Evolutionary conservation across 2,113 vertebrate species (phyloP).

Genomic region (Toxotes chatareus): DNA sequence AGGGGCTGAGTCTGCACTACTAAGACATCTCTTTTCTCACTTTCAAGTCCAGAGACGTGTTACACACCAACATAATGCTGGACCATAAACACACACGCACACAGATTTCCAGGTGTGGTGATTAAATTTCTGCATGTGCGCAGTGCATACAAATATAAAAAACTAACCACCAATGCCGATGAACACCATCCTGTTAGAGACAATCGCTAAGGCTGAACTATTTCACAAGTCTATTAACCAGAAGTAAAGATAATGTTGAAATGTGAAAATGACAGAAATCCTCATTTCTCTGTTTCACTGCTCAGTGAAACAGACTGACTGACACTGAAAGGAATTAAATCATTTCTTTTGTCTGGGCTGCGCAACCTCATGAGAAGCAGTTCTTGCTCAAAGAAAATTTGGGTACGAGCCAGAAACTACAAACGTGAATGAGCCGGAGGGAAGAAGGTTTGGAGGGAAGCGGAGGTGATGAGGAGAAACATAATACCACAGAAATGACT

Average conservation of each 20-base stretch:
- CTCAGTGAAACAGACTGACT: constrained; percentile 10
- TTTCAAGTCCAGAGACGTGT: constrained; percentile 4
- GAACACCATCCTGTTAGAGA: neutral
- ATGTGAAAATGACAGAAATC: constrained; percentile 10
- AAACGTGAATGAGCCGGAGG: constrained; percentile 29
- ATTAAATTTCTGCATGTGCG: neutral
- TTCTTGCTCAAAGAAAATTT: constrained; percentile 23
- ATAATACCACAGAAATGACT: constrained; percentile 2
- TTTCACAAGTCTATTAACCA: neutral
- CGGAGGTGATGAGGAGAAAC: constrained; percentile 1
- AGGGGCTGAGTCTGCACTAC: constrained; percentile 28
- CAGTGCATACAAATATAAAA: neutral
- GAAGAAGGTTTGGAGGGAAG: constrained; percentile 24
- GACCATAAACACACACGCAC: neutral
- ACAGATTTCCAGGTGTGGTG: neutral
- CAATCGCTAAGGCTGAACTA: neutral
- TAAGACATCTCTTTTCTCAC: constrained; percentile 22
- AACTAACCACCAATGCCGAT: neutral
- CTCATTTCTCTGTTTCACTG: neutral
- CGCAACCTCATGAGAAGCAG: constrained; percentile 15
- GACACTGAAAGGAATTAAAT: constrained; percentile 6
- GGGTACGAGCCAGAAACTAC: constrained; percentile 12
- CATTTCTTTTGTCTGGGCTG: neutral
- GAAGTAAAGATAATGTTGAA: neutral
- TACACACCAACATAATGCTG: neutral